phyloP scores from a whole-genome alignment of 2,888 invertebrate species.

The Litoditis marina region DNA sequence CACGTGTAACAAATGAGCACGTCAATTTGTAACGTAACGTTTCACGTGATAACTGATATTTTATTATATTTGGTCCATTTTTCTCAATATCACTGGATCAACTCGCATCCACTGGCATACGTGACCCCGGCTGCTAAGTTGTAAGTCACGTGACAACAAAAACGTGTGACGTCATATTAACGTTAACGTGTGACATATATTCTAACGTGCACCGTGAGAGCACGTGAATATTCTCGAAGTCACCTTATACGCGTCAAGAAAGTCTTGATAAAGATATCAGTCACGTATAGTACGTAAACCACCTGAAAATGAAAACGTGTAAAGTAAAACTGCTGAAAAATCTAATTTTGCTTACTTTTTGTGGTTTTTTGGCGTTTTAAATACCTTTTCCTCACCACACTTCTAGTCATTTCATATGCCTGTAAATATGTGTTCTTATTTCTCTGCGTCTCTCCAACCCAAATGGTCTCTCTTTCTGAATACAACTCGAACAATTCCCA shows the following conservation, averaged over 20 bases:
- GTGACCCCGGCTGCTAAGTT: not conserved
- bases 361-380: too few species aligned
- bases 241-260: too few species aligned
- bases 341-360: too few species aligned
- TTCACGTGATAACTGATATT: too few species aligned
- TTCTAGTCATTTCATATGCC: too few species aligned
- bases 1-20: not conserved
- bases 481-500: constrained; percentile 17
- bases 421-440: too few species aligned
- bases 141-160: not conserved
- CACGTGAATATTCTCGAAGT: not conserved
- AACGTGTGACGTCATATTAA: not conserved
- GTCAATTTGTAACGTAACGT: not conserved
- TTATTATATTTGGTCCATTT: not conserved
- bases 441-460: too few species aligned
- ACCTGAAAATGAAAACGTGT: too few species aligned
- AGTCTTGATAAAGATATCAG: too few species aligned
- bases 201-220: not conserved
- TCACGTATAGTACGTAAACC: too few species aligned
- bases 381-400: too few species aligned
- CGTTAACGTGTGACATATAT: not conserved
- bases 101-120: constrained; percentile 6
- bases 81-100: constrained; percentile 15
- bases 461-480: not conserved
- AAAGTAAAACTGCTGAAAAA: too few species aligned